Evolutionary conservation across 2,113 vertebrate species (phyloP).

Genomic region (Cebidichthys violaceus): DNA sequence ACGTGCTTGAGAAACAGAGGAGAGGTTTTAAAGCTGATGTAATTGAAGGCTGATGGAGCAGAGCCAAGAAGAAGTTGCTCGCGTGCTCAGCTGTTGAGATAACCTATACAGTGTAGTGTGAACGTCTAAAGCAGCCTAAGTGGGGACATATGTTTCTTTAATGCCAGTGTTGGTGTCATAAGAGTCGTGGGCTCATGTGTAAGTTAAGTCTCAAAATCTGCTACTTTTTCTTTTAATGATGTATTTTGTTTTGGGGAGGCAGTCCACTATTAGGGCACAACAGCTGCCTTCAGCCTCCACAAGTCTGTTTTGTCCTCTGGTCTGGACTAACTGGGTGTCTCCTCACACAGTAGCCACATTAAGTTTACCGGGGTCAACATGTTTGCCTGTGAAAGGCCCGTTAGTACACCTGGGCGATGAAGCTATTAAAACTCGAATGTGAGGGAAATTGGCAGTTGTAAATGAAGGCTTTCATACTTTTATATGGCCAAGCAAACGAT

Average conservation of each 20-base stretch:
- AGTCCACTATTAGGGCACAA: neutral
- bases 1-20: neutral
- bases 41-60: constrained; percentile 37
- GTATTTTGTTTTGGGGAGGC: neutral
- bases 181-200: constrained; percentile 1
- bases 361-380: constrained; percentile 18
- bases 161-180: neutral
- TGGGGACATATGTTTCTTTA: constrained; percentile 31
- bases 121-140: constrained; percentile 16
- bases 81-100: constrained; percentile 25
- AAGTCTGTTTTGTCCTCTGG: constrained; percentile 16
- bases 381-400: constrained; percentile 11
- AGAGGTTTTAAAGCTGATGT: constrained; percentile 34
- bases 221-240: constrained; percentile 1
- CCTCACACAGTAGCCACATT: constrained; percentile 17
- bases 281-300: constrained; percentile 34
- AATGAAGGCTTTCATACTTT: neutral
- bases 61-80: constrained; percentile 29
- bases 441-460: neutral
- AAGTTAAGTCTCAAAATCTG: neutral
- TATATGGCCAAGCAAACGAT: neutral
- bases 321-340: constrained; percentile 15
- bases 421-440: neutral
- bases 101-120: neutral
- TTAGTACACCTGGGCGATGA: neutral